Evolutionary conservation across 2,113 vertebrate species (phyloP), one percentile per base, ranked within the genome.

Genomic region (Gobiocypris rarus): DNA sequence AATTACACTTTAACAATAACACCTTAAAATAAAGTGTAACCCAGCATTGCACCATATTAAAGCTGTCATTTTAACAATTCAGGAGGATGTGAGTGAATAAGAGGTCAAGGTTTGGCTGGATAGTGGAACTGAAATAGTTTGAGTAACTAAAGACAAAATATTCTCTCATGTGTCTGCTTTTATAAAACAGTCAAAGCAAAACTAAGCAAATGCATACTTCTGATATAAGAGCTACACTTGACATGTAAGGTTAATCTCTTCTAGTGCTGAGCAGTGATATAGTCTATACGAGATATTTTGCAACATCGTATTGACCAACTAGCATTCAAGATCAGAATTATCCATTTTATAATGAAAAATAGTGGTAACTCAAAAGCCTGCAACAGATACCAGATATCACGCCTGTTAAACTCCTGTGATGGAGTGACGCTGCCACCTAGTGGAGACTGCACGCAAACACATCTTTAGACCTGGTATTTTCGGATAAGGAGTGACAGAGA

Each of bases 381-480:
- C 10, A 10, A 52, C 52, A 15, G 15, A 41, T 9, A 22, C 13
- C 6, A 10, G 34, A 7, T 22, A 11, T 41, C 31, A 41, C 4
- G 17, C 38, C 41, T 71, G 1, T 45, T 14, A 71, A 45, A 45
- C 38, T 54, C 14, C 24, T 19, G 70, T 54, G 48, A 24, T 45
- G 38, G 75, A 78, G 43, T 31, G 17, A 22, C 43, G 67, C 26
- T 81, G 78, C 59, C 26, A 50, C 17, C 59, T 81, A 34, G 78
- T 50, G 78, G 59, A 43, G 9, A 67, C 43, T 50, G 3, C 14
- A 34, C 7, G 5, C 4, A 31, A 48, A 65, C 41, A 65, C 43
- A 4, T 24, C 14, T 71, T 19, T 70, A 41, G 17, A 41, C 7
- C 7, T 17, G 52, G 17, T 54, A 19, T 65, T 31, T 65, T 31